A percentile compares a stretch with the other conserved stretches of the same genome.
These are phyloP conservation scores for Pseudopipra pipra DNA, from an alignment of 2,113 vertebrate species.

Conservation along the genomic window DNA sequence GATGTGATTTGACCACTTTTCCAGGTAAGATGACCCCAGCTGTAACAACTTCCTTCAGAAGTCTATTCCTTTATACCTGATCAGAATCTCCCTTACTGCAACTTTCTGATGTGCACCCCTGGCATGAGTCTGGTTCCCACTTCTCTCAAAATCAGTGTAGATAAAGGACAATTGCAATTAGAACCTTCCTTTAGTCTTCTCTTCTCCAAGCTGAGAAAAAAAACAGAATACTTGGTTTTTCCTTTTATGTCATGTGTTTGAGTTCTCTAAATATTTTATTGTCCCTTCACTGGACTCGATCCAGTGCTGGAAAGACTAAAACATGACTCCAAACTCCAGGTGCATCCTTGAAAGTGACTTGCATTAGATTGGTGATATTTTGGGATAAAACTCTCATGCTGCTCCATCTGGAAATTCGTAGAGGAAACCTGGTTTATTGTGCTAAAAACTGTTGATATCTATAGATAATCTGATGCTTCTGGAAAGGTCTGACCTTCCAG, in stretches of 20 bases:
- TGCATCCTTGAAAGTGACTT: not conserved
- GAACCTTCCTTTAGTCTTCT: not conserved
- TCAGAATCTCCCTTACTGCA: not conserved
- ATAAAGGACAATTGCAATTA: not conserved
- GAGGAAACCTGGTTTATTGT: not conserved
- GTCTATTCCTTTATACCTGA: not conserved
- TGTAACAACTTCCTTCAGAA: not conserved
- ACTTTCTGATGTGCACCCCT: not conserved
- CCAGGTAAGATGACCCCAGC: not conserved
- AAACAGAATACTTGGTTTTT: not conserved
- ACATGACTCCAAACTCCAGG: not conserved
- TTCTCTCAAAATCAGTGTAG: not conserved
- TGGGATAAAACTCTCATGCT: not conserved
- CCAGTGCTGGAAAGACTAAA: not conserved
- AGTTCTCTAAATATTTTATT: not conserved
- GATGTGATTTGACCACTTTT: not conserved
- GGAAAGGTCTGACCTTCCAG: not conserved
- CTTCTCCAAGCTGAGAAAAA: not conserved
- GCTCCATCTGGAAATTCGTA: not conserved
- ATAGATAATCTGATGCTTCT: not conserved
- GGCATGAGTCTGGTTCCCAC: not conserved
- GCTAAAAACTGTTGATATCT: not conserved
- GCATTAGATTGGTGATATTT: not conserved
- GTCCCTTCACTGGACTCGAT: not conserved
- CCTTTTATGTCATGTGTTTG: not conserved